A percentile compares a stretch with the other conserved stretches of the same genome.
Evolutionary conservation across 2,797 vertebrate species (phyloP).

Genomic region (Salmo trutta): DNA sequence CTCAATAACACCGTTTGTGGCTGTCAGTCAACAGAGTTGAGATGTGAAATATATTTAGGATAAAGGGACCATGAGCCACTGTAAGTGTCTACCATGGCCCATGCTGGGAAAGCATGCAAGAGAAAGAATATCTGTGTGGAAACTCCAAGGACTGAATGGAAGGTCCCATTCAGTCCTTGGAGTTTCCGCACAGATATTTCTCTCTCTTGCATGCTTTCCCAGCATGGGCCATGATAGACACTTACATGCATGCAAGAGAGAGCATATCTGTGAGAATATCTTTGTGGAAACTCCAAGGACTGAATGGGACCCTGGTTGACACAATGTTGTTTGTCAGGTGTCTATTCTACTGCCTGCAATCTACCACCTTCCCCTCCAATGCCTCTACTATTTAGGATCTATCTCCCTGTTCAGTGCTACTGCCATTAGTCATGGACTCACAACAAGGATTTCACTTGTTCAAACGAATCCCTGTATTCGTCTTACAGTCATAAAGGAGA

Average conservation of each 20-base stretch:
- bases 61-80: conserved; percentile 30
- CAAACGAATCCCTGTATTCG: conserved; percentile 73
- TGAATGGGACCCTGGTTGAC: conserved; percentile 61
- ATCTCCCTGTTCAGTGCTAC: conserved; percentile 72
- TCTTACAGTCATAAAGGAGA: conserved; percentile 83
- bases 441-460: conserved; percentile 71
- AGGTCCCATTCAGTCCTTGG: conserved; percentile 21
- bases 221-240: conserved; percentile 29
- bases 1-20: conserved; percentile 2
- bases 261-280: conserved; percentile 57
- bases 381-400: conserved; percentile 56
- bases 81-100: conserved; percentile 18
- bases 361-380: conserved; percentile 61
- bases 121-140: conserved; percentile 49
- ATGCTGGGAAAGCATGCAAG: conserved; percentile 45
- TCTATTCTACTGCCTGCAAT: conserved; percentile 69
- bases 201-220: conserved; percentile 36
- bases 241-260: conserved; percentile 38
- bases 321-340: conserved; percentile 63
- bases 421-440: conserved; percentile 75
- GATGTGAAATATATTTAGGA: conserved; percentile 8
- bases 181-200: conserved; percentile 54
- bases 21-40: conserved; percentile 19
- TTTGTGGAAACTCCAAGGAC: conserved; percentile 57
- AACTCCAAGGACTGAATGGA: conserved; percentile 35